Base-by-base conservation (phyloP, 2,113 vertebrate species). In the Lanius ludovicianus region DNA sequence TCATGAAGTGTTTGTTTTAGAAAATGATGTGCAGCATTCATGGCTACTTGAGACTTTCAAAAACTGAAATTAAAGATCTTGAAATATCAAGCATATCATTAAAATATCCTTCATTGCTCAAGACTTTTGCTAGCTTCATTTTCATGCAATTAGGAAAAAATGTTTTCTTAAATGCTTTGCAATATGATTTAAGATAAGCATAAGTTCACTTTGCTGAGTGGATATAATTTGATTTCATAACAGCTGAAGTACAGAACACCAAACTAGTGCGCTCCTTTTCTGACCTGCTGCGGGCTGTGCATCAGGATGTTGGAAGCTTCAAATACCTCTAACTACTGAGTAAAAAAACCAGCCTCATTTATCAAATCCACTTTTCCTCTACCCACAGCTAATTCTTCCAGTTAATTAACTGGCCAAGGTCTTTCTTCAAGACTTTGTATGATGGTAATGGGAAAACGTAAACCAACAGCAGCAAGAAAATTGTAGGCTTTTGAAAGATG, bases 1-100 rank as follows among this genome's bases (percentile, higher is more conserved):
- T 95, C 85, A 89, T 90, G 84, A 83, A 95, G 80, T 95, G 71
- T 95, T 96, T 96, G 75, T 94, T 97, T 96, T 94, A 96, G 87
- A 94, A 96, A 94, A 96, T 95, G 90, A 95, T 94, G 93, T 84
- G 69, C 79, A 88, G 75, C 73, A 90, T 94, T 92, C 50, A 53
- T 17, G 92, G 82, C 50, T 92, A 89, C 80, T 93, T 93, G 60
- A 62, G 81, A 95, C 87, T 93, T 95, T 95, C 89, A 90, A 71
- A 97, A 93, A 65, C 70, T 77, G 76, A 95, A 94, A 88, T 95
- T 96, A 89, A 85, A 92, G 50, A 89, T 92, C 81, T 90, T 80
- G 78, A 97, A 97, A 96, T 94, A 96, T 81, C 84, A 96, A 95
- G 77, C 49, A 15, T 55, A 79, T 84, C 77, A 94, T 64, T 94